Base-by-base conservation (phyloP, 2,797 vertebrate genomes). In the Etheostoma nigrum region DNA sequence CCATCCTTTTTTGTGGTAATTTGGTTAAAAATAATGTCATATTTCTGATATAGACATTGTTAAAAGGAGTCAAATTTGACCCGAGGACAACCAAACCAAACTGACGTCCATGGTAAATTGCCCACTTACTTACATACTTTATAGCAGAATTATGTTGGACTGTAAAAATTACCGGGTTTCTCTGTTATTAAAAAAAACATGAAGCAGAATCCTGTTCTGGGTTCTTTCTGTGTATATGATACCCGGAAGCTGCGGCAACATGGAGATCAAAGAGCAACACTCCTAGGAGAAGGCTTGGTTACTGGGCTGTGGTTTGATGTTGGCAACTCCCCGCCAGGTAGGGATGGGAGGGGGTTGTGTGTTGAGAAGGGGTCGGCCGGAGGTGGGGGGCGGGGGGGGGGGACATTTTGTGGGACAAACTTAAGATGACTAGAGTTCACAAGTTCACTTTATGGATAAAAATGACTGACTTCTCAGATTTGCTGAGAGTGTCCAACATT, bases 191-290 rank as follows among this genome's bases (percentile, higher is more conserved):
- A 84, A 36, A 52, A 57, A 27, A 87, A 84, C 84, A 87, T 55
- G 19, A 75, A 73, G 67, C 72, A 33, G 75, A 71, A 52, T 55
- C 42, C 67, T 76, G 86, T 55, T 87, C 81, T 88, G 87, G 74
- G 67, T 84, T 86, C 51, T 69, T 76, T 88, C 83, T 70, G 80
- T 16, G n/a, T 65, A 49, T 18, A 23, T 48, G 57, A 75, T 83
- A 67, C 51, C 63, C 0, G 27, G 27, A 63, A 79, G 81, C 72
- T 61, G 36, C 6, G 59, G 87, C 81, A 88, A 82, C 85, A 79
- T 33, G 75, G 51, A 60, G 74, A 90, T 91, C 74, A 90, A 90
- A 92, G 83, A 67, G 9, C 49, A 16, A 53, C 71, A 30, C 79
- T 67, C 84, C 73, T 23, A 62, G 62, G 79, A 85, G 19, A 36